Base-by-base conservation (phyloP, 1,140 invertebrate genomes). In the Lordiphosa clarofinis region DNA sequence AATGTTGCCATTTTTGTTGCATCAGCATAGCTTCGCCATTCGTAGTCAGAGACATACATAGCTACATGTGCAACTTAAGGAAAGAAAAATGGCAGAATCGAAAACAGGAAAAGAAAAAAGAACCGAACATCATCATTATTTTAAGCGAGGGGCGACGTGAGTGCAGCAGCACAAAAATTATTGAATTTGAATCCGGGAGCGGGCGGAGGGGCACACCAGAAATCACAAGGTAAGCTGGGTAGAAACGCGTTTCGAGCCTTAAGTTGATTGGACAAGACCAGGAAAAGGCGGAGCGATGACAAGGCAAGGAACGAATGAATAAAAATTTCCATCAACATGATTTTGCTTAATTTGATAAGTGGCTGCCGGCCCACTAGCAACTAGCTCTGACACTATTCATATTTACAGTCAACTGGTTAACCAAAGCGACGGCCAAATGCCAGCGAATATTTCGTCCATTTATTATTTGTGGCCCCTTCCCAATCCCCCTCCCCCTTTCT, bases 401-500 rank as follows among this genome's bases (percentile, higher is more conserved):
- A 84, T 84, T 84, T 78, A 84, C 69, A 78, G 69, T 50, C 55
- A 46, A 36, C 57, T 58, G 78, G 78, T 78, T 73, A 70, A 76
- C 73, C 78, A 52, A 73, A 42, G 12, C 53, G 52, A 66, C 71
- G 21, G 21, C 21, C 66, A 62, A 74, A 81, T 67, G 43, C 56
- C 63, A 68, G 56, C 44, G 52, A 64, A 58, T 40, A 37, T 54
- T 84, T 56, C 46, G 59, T 47, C 58, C 64, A 78, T 82, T 84
- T 84, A 84, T 84, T 84, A 78, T 84, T 73, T 82, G 72, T 82
- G 68, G 72, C 62, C 15, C 15, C 15, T 15, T 15, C 3, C 15
- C 3, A 1, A 24, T 4, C 4, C 21, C 0, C 21, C 5, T n/a
- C n/a, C n/a, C n/a, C n/a, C 7, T 8, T 1, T 11, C 35, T 13